Base-by-base conservation (phyloP, 2,797 vertebrate species). In the Crocodylus rhombifer region DNA sequence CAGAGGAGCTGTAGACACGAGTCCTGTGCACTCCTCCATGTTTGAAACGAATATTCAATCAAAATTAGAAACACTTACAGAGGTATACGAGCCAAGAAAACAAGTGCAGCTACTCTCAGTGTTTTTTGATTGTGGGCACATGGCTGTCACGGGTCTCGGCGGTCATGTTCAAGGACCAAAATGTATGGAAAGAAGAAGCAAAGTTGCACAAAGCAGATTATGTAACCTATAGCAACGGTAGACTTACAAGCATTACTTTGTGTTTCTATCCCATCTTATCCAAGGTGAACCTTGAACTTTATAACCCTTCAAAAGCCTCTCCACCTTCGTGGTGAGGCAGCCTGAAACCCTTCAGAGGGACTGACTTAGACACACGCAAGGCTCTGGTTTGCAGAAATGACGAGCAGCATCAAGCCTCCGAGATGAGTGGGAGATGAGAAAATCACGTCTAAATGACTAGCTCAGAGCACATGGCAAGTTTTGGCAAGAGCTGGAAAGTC, bases 1-100 rank as follows among this genome's bases (percentile, higher is more conserved):
- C 0, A 0, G 3, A 7, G 71, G 26, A 88, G 56, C 57, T 9
- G 2, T 1, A 15, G 4, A 12, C 80, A 3, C 0, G 1, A 18
- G 36, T 65, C 63, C 82, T 20, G 36, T 60, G 80, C 18, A 3
- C 30, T 86, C 9, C 75, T 36, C 57, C 0, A 0, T 2, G 1
- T 62, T 28, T 1, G n/a, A 14, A 16, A 7, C 26, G 82, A 65
- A 74, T 21, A 23, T 55, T 71, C 64, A 21, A 8, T 58, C 33
- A 3, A 0, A 1, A 55, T 64, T n/a, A 18, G 57, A 80, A 78
- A 3, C 7, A 2, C 4, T 71, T 77, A 30, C 28, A 30, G 16
- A 20, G 33, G 26, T 80, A 28, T 63, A 14, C 21, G 28, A 63
- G 61, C 21, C 30, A 14, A 0, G 36, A 56, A 20, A 23, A 23